A percentile compares a stretch with the other conserved stretches of the same genome.
These are phyloP conservation scores for Boulengeromyrus knoepffleri DNA, from an alignment of 2,113 vertebrate genomes.

Conservation along the genomic window DNA sequence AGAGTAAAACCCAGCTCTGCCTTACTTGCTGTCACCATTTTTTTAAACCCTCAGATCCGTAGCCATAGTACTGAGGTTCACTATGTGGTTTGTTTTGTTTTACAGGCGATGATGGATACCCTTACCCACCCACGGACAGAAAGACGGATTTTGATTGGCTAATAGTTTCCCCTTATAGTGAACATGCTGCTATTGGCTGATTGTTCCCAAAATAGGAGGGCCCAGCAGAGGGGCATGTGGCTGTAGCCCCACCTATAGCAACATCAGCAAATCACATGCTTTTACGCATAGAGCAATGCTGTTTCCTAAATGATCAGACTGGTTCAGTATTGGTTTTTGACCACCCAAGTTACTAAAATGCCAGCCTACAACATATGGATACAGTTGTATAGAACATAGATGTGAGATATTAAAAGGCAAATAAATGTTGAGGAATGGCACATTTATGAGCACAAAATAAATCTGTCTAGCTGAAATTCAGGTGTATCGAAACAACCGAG, in stretches of 20 bases:
- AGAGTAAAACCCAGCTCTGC: constrained; percentile 18
- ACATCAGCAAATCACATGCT: neutral
- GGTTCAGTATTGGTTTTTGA: neutral
- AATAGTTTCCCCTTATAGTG: neutral
- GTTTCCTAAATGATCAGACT: neutral
- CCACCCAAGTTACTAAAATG: neutral
- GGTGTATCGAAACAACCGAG: neutral
- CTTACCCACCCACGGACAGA: neutral
- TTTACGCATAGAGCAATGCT: neutral
- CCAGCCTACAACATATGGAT: neutral
- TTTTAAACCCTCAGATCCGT: neutral
- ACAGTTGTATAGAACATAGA: neutral
- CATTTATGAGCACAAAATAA: neutral
- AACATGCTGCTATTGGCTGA: neutral
- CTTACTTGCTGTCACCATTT: neutral
- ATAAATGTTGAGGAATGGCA: neutral
- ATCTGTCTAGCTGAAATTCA: neutral
- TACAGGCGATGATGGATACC: neutral
- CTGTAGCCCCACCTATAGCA: neutral
- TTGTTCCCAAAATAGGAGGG: neutral
- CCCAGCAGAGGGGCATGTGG: neutral
- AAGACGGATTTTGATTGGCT: neutral
- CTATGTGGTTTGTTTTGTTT: neutral
- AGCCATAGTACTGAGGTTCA: neutral
- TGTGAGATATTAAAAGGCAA: neutral